phyloP scores from a whole-genome alignment of 2,888 invertebrate genomes.

The Patella ulyssiponensis region DNA sequence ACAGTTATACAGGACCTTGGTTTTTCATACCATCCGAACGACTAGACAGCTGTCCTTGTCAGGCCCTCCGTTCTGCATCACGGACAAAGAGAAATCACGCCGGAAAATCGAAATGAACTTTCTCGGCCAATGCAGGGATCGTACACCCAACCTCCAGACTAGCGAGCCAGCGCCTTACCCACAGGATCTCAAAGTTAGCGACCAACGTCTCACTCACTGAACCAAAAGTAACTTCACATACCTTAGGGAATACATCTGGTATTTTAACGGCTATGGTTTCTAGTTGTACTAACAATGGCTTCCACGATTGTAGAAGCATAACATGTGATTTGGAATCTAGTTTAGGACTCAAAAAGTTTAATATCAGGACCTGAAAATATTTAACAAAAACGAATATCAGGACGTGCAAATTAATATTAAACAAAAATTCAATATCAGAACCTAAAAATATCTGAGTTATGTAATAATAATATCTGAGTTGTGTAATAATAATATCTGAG shows the following conservation, averaged over 20 bases:
- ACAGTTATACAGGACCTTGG: no score
- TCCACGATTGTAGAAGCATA: conserved; percentile 55
- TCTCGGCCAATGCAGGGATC: no score
- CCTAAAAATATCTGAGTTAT: conserved; percentile 28
- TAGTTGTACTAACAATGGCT: conserved; percentile 52
- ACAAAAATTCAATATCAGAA: conserved; percentile 56
- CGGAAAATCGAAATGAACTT: no score
- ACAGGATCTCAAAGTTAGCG: no score
- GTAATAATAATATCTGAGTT: no score
- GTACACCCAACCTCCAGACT: no score
- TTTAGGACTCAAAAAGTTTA: conserved; percentile 56
- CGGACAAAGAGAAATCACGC: no score
- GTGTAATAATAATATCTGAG: no score
- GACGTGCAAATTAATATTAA: background rate
- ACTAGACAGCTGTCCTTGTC: no score
- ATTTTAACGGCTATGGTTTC: conserved; percentile 47
- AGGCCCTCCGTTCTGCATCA: no score
- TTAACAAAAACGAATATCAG: background rate
- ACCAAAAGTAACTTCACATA: conserved; percentile 44
- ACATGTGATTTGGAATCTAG: conserved; percentile 56
- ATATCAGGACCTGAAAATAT: conserved; percentile 51
- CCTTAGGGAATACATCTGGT: conserved; percentile 59
- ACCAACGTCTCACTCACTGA: conserved; percentile 21
- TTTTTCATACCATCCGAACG: no score
- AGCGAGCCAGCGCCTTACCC: no score